phyloP scores from a whole-genome alignment of 2,797 vertebrate genomes.

The Enteromius unitaeniatus region DNA sequence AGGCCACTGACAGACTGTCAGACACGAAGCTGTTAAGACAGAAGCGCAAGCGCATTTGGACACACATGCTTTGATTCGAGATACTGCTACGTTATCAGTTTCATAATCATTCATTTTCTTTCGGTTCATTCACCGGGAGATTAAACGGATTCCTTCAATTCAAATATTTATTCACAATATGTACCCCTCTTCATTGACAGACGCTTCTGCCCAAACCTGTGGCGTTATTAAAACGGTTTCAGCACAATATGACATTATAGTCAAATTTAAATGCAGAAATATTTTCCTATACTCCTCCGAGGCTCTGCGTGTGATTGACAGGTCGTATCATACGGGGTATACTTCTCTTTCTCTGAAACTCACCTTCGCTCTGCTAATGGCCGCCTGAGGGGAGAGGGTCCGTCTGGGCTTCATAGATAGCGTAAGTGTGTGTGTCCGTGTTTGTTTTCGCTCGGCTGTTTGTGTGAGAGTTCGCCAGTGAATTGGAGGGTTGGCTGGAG shows the following conservation, averaged over 20 bases:
- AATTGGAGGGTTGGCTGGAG: background rate
- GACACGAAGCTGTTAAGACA: constrained; percentile 11
- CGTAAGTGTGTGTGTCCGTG: constrained; percentile 8
- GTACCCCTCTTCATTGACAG: background rate
- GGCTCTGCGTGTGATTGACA: constrained; percentile 10
- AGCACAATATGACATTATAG: constrained; percentile 15
- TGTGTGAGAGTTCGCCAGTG: constrained; percentile 3
- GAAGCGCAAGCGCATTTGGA: background rate
- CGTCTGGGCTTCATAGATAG: constrained; percentile 47
- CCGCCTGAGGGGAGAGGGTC: constrained; percentile 33
- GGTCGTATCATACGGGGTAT: background rate
- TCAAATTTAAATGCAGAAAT: constrained; percentile 6
- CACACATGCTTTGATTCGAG: constrained; percentile 20
- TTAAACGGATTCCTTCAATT: background rate
- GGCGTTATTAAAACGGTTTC: constrained; percentile 4
- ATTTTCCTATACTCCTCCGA: background rate
- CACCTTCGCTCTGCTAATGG: constrained; percentile 25
- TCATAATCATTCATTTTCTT: constrained; percentile 11
- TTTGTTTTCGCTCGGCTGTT: constrained; percentile 24
- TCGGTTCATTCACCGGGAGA: background rate
- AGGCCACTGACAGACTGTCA: constrained; percentile 42
- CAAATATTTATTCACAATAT: background rate
- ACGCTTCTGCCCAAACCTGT: background rate
- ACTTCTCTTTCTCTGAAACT: constrained; percentile 19
- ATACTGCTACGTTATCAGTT: constrained; percentile 23